Base-by-base conservation (phyloP, 1,140 invertebrate genomes). In the Drosophila tani region DNA sequence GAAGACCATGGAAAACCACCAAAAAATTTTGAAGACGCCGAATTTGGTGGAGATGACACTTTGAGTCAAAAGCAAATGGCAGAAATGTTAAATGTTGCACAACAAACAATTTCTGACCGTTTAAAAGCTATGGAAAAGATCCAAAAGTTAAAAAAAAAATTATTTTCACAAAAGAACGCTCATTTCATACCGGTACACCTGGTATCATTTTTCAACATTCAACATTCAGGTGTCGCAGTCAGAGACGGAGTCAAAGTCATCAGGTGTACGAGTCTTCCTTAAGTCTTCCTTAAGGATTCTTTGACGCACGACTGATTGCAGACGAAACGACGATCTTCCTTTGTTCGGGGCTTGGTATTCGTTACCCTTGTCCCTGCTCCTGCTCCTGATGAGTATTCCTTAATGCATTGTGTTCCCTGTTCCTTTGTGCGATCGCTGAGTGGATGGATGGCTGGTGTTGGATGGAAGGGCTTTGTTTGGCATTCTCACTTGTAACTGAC, bases 291-390 rank as follows among this genome's bases (percentile, higher is more conserved):
- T 67, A 88, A 86, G 84, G 84, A 88, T 84, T 84, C 70, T 35
- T 79, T 46, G 65, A 78, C 85, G 84, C 84, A 88, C 81, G 81
- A 83, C 68, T 88, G 84, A 59, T 59, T 74, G 58, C 81, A 66
- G 69, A 63, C 76, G 64, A 80, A 84, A 77, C 43, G 50, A 73
- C 47, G 55, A 50, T 43, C 57, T 60, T 65, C 66, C 53, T 78
- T 69, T 77, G 74, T 76, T 50, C 27, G 9, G 32, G 3, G 32
- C 0, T 8, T 19, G 53, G 59, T 66, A 21, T 68, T 65, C 59
- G 40, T 62, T 55, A 71, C 27, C 40, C 43, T 24, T 17, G 53
- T 55, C 53, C 35, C 53, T 62, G 73, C 45, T 46, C 32, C 75
- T 63, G 41, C 64, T 46, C 47, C 59, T 85, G 65, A 78, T 70